Base-by-base conservation (phyloP, 2,113 vertebrate species). In the Bufo gargarizans region DNA sequence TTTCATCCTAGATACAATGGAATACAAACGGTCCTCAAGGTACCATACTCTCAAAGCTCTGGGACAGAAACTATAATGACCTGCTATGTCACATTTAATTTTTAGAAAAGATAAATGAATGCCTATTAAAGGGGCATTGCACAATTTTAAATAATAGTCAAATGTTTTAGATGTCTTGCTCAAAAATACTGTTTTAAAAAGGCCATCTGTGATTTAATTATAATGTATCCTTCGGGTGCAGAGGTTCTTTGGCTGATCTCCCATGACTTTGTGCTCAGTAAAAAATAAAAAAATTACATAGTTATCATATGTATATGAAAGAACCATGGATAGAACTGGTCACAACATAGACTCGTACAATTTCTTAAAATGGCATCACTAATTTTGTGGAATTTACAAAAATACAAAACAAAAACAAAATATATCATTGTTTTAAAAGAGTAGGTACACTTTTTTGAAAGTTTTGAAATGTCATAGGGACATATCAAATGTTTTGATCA, bases 1-100 rank as follows among this genome's bases (percentile, higher is more conserved):
- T 84, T 83, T 83, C 19, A 84, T 84, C 82, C 16, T 6, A 12
- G 33, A 67, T 84, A 84, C 82, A 84, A 84, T 71, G 14, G 63
- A 84, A 55, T 6, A n/a, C 65, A n/a, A 50, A 69, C 4, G 33
- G 65, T 71, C 82, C 49, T 33, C 33, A 33, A 33, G 33, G 33
- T 33, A 33, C 33, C 49, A 50, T 53, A 53, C 59, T n/a, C 45
- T 53, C 12, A 84, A n/a, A 69, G n/a, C 79, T 9, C 47, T 8
- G 56, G 50, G 82, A 69, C 49, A 13, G 13, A 49, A 67, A 69
- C 20, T 47, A 63, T 71, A 16, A 55, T 84, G 49, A 71, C 43
- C 19, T n/a, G 4, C 12, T 20, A 19, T 22, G 50, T 78, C 53
- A 58, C 33, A n/a, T 58, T 47, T 59, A 59, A 53, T 81, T 81